Percentiles rank a stretch among this genome's conserved stretches.
phyloP scores from a whole-genome alignment of 2,888 invertebrate genomes.

The Apamea monoglypha region DNA sequence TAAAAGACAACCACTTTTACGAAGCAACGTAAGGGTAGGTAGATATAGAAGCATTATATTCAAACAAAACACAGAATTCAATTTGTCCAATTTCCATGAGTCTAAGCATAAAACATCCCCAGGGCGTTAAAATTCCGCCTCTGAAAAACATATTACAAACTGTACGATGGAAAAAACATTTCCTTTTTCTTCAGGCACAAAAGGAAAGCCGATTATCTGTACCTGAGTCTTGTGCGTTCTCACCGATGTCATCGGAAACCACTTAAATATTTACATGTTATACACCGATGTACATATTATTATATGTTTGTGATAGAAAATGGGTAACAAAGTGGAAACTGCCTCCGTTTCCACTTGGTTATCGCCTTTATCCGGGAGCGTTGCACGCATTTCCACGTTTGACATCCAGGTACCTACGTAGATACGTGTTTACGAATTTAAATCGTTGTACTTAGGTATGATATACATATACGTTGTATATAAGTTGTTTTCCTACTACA shows the following conservation, averaged over 20 bases:
- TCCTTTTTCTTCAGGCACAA: constrained; percentile 60
- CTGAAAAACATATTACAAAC: constrained; percentile 76
- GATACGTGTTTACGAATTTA: constrained; percentile 26
- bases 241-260: constrained; percentile 65
- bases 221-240: constrained; percentile 63
- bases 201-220: constrained; percentile 77
- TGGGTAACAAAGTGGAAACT: constrained; percentile 32
- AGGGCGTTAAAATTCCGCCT: constrained; percentile 72
- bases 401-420: background rate
- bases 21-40: constrained; percentile 8
- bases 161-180: constrained; percentile 74
- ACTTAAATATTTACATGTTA: constrained; percentile 68
- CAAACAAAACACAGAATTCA: constrained; percentile 78
- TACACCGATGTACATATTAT: constrained; percentile 49
- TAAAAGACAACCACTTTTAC: constrained; percentile 37
- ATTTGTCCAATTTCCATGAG: constrained; percentile 76
- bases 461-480: no score
- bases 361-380: constrained; percentile 7
- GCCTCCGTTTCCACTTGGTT: constrained; percentile 21
- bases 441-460: background rate
- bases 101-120: constrained; percentile 76
- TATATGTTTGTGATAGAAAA: constrained; percentile 37
- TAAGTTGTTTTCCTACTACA: constrained; percentile 10
- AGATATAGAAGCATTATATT: constrained; percentile 66
- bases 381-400: constrained; percentile 19